Evolutionary conservation across 1,140 invertebrate species (phyloP).

Genomic region (Helicorthomorpha holstii): DNA sequence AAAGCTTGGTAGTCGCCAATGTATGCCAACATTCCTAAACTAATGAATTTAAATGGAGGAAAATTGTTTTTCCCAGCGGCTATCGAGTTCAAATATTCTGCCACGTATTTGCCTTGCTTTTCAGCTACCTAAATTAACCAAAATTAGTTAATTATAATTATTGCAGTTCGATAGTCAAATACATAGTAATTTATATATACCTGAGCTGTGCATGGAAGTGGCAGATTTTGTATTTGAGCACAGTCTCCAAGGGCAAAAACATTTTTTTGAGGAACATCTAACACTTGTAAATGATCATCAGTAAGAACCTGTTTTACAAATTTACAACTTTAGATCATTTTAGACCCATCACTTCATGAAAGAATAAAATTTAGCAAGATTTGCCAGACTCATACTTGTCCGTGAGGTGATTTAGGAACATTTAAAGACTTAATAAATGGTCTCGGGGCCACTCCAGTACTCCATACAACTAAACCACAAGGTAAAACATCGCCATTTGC

Average conservation of each 20-base stretch:
- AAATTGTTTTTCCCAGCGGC: constrained; percentile 6
- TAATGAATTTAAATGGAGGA: constrained; percentile 21
- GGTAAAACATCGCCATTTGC: constrained; percentile 21
- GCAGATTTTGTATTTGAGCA: constrained; percentile 17
- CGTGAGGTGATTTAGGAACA: constrained; percentile 20
- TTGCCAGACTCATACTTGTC: no score
- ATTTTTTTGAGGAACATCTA: constrained; percentile 13
- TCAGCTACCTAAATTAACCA: constrained; percentile 28
- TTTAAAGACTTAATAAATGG: constrained; percentile 19
- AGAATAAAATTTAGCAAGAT: no score
- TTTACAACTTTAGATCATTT: no score
- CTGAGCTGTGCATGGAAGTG: constrained; percentile 26
- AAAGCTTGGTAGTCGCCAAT: constrained; percentile 26
- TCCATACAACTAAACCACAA: constrained; percentile 30
- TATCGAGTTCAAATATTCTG: constrained; percentile 17
- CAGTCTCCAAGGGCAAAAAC: constrained; percentile 25
- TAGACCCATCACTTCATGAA: no score
- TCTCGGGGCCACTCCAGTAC: constrained; percentile 25
- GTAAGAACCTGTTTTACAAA: constrained; percentile 19
- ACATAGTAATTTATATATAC: background rate
- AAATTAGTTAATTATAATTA: no score
- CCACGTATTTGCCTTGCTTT: constrained; percentile 25
- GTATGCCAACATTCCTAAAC: constrained; percentile 28
- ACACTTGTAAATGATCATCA: constrained; percentile 18
- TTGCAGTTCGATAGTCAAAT: no score